These are phyloP conservation scores for Alviniconcha strummeri DNA, from an alignment of 2,888 invertebrate genomes.

Conservation along the genomic window DNA sequence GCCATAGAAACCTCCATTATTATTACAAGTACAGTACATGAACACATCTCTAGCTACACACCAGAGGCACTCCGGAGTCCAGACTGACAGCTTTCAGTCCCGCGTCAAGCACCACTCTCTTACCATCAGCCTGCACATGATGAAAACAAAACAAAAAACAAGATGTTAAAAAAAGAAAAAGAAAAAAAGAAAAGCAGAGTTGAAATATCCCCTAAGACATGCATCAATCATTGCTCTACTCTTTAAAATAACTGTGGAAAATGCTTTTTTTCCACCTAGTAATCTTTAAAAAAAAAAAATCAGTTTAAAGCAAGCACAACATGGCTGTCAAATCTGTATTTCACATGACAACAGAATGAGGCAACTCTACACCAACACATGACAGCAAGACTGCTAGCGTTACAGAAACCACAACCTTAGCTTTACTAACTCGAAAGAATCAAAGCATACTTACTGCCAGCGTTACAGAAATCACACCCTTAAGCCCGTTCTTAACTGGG, in stretches of 20 bases:
- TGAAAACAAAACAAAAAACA: not conserved
- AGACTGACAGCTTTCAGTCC: constrained; percentile 41
- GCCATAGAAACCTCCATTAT: too few relatives aligned
- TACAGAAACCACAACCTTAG: too few relatives aligned
- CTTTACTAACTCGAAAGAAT: too few relatives aligned
- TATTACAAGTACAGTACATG: too few relatives aligned
- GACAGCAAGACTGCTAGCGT: not conserved
- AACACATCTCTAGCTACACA: not conserved
- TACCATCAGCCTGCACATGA: constrained; percentile 10
- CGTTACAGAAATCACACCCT: too few relatives aligned
- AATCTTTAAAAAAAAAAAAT: not conserved
- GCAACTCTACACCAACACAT: not conserved
- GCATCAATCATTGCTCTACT: not conserved
- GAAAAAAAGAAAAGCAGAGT: not conserved
- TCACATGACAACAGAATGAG: not conserved
- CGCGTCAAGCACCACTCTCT: constrained; percentile 38
- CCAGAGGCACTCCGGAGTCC: constrained; percentile 41
- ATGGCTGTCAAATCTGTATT: too few relatives aligned
- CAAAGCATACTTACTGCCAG: too few relatives aligned
- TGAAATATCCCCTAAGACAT: not conserved
- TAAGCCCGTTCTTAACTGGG: too few relatives aligned
- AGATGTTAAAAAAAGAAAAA: not conserved
- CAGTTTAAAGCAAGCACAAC: not conserved
- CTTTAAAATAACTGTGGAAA: not conserved
- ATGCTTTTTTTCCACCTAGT: too few relatives aligned